Percentiles rank a stretch among this genome's conserved stretches.
Evolutionary conservation across 2,113 vertebrate genomes (phyloP).

Genomic region (Stigmatopora nigra): DNA sequence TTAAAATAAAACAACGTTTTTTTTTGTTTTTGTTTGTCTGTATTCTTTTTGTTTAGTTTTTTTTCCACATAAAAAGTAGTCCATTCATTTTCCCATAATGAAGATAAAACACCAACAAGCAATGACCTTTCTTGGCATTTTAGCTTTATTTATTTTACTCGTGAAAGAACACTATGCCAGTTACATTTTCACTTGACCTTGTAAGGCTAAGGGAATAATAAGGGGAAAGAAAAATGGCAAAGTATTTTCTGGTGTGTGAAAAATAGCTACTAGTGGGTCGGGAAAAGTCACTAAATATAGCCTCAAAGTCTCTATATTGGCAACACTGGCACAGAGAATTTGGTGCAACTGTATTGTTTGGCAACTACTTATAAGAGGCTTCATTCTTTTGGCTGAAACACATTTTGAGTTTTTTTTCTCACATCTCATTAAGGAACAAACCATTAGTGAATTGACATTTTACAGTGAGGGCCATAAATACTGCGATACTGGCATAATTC

Average conservation of each 20-base stretch:
- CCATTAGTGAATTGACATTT: no score
- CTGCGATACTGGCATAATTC: no score
- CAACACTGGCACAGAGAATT: background rate
- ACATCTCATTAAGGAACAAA: background rate
- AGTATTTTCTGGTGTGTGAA: background rate
- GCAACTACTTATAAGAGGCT: background rate
- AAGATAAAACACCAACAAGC: background rate
- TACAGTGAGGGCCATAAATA: no score
- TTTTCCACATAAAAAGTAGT: conserved; percentile 27
- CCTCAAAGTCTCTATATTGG: background rate
- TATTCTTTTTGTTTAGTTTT: conserved; percentile 5
- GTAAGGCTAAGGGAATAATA: background rate
- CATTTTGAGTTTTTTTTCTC: background rate
- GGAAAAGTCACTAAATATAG: background rate
- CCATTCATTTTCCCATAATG: conserved; percentile 46
- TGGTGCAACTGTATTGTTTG: background rate
- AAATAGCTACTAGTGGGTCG: background rate
- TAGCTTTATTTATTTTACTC: background rate
- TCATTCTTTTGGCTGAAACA: background rate
- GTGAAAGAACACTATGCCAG: background rate
- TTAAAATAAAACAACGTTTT: conserved; percentile 43
- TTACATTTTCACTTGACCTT: background rate
- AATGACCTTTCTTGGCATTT: background rate
- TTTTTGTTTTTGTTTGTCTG: conserved; percentile 17
- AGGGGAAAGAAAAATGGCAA: background rate